Conservation (phyloP, 2,113 vertebrate genomes). For the Kryptolebias marmoratus region DNA sequence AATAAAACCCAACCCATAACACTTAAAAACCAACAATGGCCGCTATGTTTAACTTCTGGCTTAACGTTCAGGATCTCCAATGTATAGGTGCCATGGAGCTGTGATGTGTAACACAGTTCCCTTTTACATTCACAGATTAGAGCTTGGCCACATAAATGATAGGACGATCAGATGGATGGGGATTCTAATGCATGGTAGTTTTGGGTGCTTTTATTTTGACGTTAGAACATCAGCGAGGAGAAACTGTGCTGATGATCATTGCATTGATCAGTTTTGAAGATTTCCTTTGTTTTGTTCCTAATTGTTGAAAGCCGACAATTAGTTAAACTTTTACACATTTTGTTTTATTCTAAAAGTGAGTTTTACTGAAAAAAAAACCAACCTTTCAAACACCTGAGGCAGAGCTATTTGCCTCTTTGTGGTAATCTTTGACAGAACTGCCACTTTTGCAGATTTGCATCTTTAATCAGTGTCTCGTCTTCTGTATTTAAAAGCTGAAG, state of each 20-base stretch:
- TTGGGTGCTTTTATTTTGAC: slow-evolving; percentile 25
- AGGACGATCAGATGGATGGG: slow-evolving; percentile 34
- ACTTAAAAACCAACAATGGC: slow-evolving; percentile 79
- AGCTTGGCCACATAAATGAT: slow-evolving; percentile 55
- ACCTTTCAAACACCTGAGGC: too few species aligned
- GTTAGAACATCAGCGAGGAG: not conserved
- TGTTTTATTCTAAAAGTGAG: not conserved
- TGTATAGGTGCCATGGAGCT: slow-evolving; percentile 64
- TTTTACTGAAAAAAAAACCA: too few species aligned
- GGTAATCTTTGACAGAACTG: too few species aligned
- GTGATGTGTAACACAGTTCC: slow-evolving; percentile 65
- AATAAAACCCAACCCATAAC: slow-evolving; percentile 80
- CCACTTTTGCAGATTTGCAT: not conserved
- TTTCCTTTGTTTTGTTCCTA: slow-evolving; percentile 4
- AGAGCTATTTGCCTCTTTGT: too few species aligned
- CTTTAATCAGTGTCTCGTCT: not conserved
- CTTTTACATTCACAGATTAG: slow-evolving; percentile 70
- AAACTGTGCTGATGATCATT: not conserved
- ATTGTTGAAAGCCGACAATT: not conserved
- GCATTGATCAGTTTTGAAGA: not conserved
- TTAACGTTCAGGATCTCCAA: slow-evolving; percentile 66
- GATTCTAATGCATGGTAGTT: not conserved
- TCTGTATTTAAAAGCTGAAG: not conserved
- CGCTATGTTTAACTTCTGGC: slow-evolving; percentile 76
- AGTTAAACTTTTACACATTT: not conserved